These are phyloP conservation scores for Vanacampus margaritifer DNA, from an alignment of 2,113 vertebrate genomes.

Conservation along the genomic window DNA sequence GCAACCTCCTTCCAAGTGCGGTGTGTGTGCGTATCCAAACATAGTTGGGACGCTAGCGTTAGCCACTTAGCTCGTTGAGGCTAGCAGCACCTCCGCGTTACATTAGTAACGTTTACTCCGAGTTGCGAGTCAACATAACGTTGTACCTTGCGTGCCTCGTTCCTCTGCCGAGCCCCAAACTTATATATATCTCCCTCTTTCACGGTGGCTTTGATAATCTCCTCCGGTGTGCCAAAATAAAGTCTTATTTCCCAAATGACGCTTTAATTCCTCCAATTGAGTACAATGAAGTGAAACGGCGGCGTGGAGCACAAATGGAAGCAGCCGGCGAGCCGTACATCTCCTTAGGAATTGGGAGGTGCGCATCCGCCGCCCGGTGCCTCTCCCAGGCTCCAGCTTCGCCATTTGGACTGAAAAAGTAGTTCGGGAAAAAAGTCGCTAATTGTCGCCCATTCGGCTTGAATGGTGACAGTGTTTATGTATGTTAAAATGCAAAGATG, in stretches of 20 bases:
- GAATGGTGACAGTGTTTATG: too few relatives aligned
- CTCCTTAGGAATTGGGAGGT: slow-evolving; percentile 54
- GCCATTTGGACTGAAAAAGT: slow-evolving; percentile 55
- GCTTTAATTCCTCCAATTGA: slow-evolving; percentile 46
- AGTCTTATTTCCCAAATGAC: slow-evolving; percentile 7
- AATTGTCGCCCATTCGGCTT: background rate
- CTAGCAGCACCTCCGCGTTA: slow-evolving; percentile 38
- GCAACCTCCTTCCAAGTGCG: slow-evolving; percentile 1
- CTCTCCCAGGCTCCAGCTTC: slow-evolving; percentile 42
- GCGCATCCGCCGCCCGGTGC: slow-evolving; percentile 60
- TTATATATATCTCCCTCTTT: slow-evolving; percentile 20
- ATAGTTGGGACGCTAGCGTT: slow-evolving; percentile 59
- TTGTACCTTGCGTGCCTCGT: slow-evolving; percentile 48
- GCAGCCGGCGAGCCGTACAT: slow-evolving; percentile 55
- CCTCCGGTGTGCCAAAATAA: background rate
- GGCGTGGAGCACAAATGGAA: slow-evolving; percentile 31
- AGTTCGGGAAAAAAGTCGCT: slow-evolving; percentile 17
- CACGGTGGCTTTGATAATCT: slow-evolving; percentile 1
- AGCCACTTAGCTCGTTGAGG: slow-evolving; percentile 60
- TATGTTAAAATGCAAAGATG: too few relatives aligned
- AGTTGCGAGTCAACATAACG: slow-evolving; percentile 57
- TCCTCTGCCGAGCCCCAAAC: slow-evolving; percentile 37
- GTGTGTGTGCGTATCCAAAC: slow-evolving; percentile 19
- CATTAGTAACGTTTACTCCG: slow-evolving; percentile 60
- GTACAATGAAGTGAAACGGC: slow-evolving; percentile 59